These are phyloP conservation scores for Otolemur crassicaudatus DNA, from an alignment of 2,797 vertebrate genomes.

Conservation along the genomic window DNA sequence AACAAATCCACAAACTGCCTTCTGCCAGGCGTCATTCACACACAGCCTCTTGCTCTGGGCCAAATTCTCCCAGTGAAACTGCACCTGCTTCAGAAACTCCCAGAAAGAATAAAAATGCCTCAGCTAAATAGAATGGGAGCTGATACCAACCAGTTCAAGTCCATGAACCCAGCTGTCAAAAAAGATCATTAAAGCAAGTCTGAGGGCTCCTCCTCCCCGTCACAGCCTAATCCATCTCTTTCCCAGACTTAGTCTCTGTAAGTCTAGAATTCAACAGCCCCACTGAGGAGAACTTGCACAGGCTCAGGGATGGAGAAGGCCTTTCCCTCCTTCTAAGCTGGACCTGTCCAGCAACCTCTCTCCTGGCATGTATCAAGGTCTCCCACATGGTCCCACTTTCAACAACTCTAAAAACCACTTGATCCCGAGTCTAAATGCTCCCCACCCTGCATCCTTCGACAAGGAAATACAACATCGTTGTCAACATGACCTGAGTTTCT, in stretches of 20 bases:
- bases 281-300: fast-evolving
- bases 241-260: neutral
- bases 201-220: fast-evolving
- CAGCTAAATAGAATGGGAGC: neutral
- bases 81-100: neutral
- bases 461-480: fast-evolving
- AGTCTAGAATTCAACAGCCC: neutral
- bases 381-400: neutral
- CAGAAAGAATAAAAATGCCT: neutral
- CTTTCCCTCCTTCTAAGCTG: neutral
- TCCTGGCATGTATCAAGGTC: neutral
- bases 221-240: neutral
- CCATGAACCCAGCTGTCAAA: fast-evolving
- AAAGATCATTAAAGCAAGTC: neutral
- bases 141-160: neutral
- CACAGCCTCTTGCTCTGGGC: neutral
- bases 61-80: neutral
- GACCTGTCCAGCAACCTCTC: neutral
- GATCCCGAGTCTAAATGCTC: neutral
- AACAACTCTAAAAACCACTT: neutral
- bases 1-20: neutral
- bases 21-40: neutral
- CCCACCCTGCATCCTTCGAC: neutral
- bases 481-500: neutral
- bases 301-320: neutral